These are phyloP conservation scores for Achroia grisella DNA, from an alignment of 1,140 invertebrate genomes.

Conservation along the genomic window DNA sequence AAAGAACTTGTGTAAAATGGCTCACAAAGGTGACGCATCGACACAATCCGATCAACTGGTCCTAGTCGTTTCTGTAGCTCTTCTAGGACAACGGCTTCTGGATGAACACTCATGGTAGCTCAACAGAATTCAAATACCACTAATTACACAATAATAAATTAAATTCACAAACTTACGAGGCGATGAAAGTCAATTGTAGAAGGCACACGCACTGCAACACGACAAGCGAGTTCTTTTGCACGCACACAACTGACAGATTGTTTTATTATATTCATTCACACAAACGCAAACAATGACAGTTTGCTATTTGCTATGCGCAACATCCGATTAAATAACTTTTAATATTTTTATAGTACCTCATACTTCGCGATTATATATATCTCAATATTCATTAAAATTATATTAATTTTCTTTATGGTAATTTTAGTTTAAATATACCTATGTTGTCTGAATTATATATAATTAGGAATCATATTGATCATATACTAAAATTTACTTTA, in stretches of 20 bases:
- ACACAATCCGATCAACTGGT: constrained; percentile 67
- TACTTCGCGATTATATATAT: background rate
- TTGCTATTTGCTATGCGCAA: background rate
- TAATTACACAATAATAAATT: constrained; percentile 47
- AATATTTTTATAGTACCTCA: background rate
- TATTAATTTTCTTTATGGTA: too few species aligned
- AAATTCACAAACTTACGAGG: constrained; percentile 69
- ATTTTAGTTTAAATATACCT: too few species aligned
- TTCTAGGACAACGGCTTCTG: background rate
- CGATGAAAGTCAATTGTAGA: constrained; percentile 67
- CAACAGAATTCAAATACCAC: constrained; percentile 20
- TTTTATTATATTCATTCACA: too few species aligned
- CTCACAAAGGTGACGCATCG: constrained; percentile 72
- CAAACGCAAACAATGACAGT: constrained; percentile 17
- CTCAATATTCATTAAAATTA: background rate
- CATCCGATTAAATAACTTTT: background rate
- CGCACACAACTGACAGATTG: constrained; percentile 36
- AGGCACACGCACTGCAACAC: constrained; percentile 66
- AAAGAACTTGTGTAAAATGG: constrained; percentile 62
- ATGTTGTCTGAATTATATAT: too few species aligned
- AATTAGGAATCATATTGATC: too few species aligned
- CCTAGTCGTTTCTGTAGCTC: constrained; percentile 12
- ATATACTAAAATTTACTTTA: too few species aligned
- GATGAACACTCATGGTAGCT: constrained; percentile 11
- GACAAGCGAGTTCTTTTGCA: constrained; percentile 62